phyloP scores from a whole-genome alignment of 2,113 vertebrate species.

The Engraulis encrasicolus region DNA sequence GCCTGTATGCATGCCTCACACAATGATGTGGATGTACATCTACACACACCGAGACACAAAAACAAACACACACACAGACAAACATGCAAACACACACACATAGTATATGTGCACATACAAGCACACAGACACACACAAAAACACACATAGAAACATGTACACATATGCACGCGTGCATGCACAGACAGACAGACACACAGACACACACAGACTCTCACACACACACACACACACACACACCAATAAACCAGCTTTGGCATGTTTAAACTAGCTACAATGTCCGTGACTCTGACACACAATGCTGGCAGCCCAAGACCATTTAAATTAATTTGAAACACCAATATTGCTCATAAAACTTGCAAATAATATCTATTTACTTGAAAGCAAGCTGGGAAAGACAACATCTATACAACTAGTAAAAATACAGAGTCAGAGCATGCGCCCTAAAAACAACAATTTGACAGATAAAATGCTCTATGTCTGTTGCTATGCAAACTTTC shows the following conservation, averaged over 20 bases:
- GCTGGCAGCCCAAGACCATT: background rate
- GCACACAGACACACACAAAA: conserved; percentile 69
- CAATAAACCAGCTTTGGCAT: conserved; percentile 20
- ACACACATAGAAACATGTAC: conserved; percentile 2
- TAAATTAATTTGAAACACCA: background rate
- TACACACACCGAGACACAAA: conserved; percentile 31
- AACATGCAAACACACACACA: background rate
- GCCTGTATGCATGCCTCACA: conserved; percentile 39
- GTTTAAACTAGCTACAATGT: background rate
- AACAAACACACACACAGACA: conserved; percentile 30
- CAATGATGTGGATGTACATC: background rate
- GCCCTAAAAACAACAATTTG: background rate
- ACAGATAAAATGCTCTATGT: background rate
- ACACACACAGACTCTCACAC: conserved; percentile 64
- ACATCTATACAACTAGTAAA: background rate
- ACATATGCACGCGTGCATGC: too few species aligned
- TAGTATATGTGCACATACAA: too few species aligned
- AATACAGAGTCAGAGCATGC: background rate
- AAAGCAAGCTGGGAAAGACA: background rate
- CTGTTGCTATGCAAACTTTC: background rate
- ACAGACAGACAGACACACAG: conserved; percentile 51
- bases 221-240: background rate
- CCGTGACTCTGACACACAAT: background rate
- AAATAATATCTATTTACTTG: background rate
- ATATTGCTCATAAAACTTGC: background rate